Conservation (phyloP, 35 echinoderm and acorn worm genomes). For the Lytechinus pictus region DNA sequence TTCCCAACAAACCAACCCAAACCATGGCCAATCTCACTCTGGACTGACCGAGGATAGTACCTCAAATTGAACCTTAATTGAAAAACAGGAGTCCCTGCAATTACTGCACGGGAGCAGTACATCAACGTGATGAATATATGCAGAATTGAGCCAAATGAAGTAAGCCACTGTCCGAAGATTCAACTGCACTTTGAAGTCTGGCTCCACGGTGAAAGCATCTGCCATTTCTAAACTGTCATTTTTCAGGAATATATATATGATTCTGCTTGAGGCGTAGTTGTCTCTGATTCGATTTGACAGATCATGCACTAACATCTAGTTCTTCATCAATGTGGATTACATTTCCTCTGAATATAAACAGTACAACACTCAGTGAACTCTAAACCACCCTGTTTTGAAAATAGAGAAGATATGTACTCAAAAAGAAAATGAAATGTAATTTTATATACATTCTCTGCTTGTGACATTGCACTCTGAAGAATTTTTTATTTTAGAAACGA, state of each 20-base stretch:
- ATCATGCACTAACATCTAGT: neutral
- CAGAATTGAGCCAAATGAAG: neutral
- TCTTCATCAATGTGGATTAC: neutral
- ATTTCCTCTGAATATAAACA: neutral
- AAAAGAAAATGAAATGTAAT: neutral
- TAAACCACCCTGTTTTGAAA: neutral
- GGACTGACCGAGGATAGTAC: constrained; percentile 16
- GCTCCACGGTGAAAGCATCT: neutral
- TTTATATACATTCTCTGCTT: neutral
- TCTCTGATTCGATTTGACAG: constrained; percentile 1
- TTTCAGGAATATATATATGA: constrained; percentile 6
- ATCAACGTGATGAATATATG: neutral
- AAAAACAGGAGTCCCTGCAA: constrained; percentile 12
- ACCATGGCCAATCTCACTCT: neutral
- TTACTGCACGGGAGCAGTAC: neutral
- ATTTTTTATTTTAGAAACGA: neutral
- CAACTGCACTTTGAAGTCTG: neutral
- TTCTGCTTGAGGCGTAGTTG: neutral
- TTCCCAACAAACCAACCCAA: neutral
- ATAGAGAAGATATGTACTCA: neutral
- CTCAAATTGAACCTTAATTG: constrained; percentile 39
- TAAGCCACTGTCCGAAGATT: neutral
- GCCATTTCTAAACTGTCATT: constrained; percentile 18
- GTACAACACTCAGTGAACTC: neutral
- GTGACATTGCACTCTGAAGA: neutral